Percentiles rank a stretch among this genome's conserved stretches.
phyloP scores from a whole-genome alignment of 2,797 vertebrate genomes.

The Myotis myotis region DNA sequence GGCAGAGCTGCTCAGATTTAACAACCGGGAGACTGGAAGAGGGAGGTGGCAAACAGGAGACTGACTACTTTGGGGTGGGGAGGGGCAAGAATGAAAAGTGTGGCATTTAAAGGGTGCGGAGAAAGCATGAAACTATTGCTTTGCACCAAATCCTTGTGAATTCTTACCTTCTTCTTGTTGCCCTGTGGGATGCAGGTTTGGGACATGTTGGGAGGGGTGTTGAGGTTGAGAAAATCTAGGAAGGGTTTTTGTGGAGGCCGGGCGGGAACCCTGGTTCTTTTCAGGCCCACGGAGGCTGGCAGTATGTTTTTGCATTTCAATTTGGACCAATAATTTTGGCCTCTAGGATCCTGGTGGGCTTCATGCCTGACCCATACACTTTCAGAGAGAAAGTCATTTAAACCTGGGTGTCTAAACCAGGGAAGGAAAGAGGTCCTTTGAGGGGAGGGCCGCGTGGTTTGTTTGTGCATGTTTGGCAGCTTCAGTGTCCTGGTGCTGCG shows the following conservation, averaged over 20 bases:
- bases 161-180: slow-evolving; percentile 33
- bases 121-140: slow-evolving; percentile 5
- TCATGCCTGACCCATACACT: background rate
- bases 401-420: background rate
- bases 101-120: slow-evolving; percentile 36
- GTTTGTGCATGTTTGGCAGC: background rate
- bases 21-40: slow-evolving; percentile 60
- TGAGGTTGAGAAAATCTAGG: background rate
- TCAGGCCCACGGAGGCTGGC: background rate
- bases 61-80: slow-evolving; percentile 31
- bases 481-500: background rate
- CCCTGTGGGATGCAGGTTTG: background rate
- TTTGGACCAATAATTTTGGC: slow-evolving; percentile 44
- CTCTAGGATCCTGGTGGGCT: background rate
- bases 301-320: background rate
- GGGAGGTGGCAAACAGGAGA: slow-evolving; percentile 63
- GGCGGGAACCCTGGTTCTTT: background rate
- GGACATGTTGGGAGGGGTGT: background rate
- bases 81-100: slow-evolving; percentile 46
- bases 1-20: slow-evolving; percentile 72
- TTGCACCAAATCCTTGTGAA: slow-evolving; percentile 44
- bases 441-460: background rate
- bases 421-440: background rate
- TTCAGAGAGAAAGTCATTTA: background rate
- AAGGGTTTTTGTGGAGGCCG: background rate